A percentile compares a stretch with the other conserved stretches of the same genome.
phyloP scores from a whole-genome alignment of 2,113 vertebrate species.

The Psophia crepitans region DNA sequence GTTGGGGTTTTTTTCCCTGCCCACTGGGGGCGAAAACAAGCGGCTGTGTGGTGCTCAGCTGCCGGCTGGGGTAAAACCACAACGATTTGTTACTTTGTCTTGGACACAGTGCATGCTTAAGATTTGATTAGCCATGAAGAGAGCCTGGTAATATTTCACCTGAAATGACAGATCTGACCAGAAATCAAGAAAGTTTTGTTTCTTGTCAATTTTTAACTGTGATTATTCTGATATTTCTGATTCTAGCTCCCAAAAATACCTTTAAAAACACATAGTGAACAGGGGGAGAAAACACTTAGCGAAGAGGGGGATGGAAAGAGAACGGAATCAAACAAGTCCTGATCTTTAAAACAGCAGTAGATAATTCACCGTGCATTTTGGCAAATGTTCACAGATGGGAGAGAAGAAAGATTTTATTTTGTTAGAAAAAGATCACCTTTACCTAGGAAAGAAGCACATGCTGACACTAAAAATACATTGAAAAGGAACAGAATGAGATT shows the following conservation, averaged over 20 bases:
- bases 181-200: not conserved
- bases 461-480: not conserved
- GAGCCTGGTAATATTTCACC: not conserved
- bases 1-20: too few relatives aligned
- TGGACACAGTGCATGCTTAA: not conserved
- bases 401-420: not conserved
- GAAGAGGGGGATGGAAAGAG: not conserved
- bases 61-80: too few relatives aligned
- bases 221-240: not conserved
- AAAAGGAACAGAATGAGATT: not conserved
- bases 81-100: not conserved
- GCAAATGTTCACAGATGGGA: not conserved
- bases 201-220: not conserved
- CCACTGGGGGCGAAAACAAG: too few relatives aligned
- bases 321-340: not conserved
- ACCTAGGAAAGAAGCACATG: not conserved
- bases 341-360: not conserved
- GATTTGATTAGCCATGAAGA: not conserved
- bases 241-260: not conserved
- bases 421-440: not conserved
- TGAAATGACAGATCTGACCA: not conserved
- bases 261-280: not conserved
- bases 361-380: not conserved
- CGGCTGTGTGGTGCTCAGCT: too few relatives aligned
- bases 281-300: not conserved